Evolutionary conservation across 2,888 invertebrate species (phyloP).

Genomic region (Linyphia triangularis): DNA sequence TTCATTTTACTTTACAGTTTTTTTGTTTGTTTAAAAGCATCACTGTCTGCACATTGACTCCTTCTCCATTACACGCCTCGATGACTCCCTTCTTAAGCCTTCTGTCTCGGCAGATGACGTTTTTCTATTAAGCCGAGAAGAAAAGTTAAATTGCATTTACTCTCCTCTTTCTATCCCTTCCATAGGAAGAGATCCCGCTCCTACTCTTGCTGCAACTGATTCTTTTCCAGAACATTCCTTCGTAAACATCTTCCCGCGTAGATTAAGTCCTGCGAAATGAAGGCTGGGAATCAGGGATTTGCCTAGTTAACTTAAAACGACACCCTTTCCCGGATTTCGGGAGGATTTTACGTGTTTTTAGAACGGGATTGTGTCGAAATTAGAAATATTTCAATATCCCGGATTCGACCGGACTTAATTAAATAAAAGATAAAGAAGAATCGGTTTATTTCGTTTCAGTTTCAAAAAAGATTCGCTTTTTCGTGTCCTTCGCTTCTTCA

Average conservation of each 20-base stretch:
- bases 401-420: not conserved
- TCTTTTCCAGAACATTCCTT: conserved; percentile 4
- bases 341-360: not conserved
- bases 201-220: not conserved
- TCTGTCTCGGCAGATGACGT: not conserved
- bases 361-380: not conserved
- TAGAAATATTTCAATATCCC: not conserved
- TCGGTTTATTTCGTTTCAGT: not conserved
- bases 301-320: conserved; percentile 6
- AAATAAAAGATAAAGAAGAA: not conserved
- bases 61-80: conserved; percentile 18
- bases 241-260: conserved; percentile 12
- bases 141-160: conserved; percentile 49
- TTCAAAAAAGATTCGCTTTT: not conserved
- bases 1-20: not conserved
- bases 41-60: conserved; percentile 18
- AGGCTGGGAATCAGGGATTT: conserved; percentile 35
- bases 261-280: conserved; percentile 42
- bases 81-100: conserved; percentile 16
- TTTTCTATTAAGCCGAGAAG: conserved; percentile 23
- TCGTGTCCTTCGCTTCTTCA: not conserved
- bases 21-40: conserved; percentile 5
- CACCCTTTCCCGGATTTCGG: not conserved
- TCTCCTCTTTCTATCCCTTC: not conserved
- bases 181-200: not conserved